These are phyloP conservation scores for Gari tellinella DNA, from an alignment of 2,888 invertebrate genomes.

Conservation along the genomic window DNA sequence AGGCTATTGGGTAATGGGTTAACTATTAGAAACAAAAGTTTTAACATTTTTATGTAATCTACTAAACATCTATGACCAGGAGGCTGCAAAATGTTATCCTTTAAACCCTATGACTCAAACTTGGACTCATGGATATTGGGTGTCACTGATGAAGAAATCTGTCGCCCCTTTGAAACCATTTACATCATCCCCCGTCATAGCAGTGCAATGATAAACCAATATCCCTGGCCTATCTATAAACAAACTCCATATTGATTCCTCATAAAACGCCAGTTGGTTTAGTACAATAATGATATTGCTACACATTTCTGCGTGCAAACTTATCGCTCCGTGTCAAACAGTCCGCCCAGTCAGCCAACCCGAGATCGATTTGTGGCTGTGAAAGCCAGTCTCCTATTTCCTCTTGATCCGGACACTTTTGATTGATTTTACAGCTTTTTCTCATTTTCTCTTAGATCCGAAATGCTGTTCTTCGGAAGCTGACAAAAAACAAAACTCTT, in stretches of 20 bases:
- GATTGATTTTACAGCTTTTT: constrained; percentile 36
- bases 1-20: too few species aligned
- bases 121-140: too few species aligned
- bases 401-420: constrained; percentile 15
- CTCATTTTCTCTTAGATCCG: constrained; percentile 26
- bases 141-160: too few species aligned
- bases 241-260: constrained; percentile 4
- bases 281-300: constrained; percentile 5
- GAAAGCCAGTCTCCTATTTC: constrained; percentile 22
- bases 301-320: background rate
- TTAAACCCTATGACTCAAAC: too few species aligned
- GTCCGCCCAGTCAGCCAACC: background rate
- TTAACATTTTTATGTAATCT: too few species aligned
- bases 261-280: background rate
- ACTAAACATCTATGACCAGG: too few species aligned
- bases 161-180: too few species aligned
- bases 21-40: too few species aligned
- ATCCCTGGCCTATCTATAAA: too few species aligned
- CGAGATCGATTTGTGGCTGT: constrained; percentile 7
- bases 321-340: constrained; percentile 9
- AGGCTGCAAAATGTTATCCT: too few species aligned
- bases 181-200: too few species aligned
- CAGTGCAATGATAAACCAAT: too few species aligned
- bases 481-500: constrained; percentile 33
- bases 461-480: constrained; percentile 22